Evolutionary conservation across 2,888 invertebrate species (phyloP), one percentile per base, ranked within the genome.

Genomic region (Choristoneura rosaceana): DNA sequence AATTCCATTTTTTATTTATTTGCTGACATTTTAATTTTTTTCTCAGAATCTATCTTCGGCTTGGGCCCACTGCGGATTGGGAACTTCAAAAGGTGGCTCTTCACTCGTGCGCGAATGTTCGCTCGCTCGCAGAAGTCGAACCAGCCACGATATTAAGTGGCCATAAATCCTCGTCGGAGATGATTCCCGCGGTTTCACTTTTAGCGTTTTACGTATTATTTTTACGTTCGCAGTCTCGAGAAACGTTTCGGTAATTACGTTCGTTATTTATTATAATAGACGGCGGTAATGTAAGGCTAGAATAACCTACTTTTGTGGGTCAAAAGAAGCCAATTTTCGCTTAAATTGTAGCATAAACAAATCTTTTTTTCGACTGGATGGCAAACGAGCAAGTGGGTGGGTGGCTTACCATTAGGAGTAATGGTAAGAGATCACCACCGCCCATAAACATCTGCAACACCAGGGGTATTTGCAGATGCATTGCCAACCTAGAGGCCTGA

Each of bases 181-280:
- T 84, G 85, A 88, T 82, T 84, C 81, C 78, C 76, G 75, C 79
- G 83, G 82, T 81, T 86, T 81, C 84, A 85, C 84, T 87, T 85
- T 80, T 79, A 81, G 80, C 83, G 80, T 82, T 81, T 80, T 79
- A 79, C 80, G 81, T 81, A 84, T 87, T 86, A 87, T 85, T 84
- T 83, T 81, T 81, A 80, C 82, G 81, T 83, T 84, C 79, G 73
- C 76, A 78, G 74, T 76, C 74, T 78, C 52, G 52, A 38, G 61
- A 52, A 67, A 62, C 55, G 70, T 52, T 69, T 47, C 52, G 68
- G 69, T 73, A 65, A 70, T 73, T 73, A 70, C 65, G 50, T 70
- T 61, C 33, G 70, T 70, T 70, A 65, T 73, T 65, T 73, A 73
- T 69, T 69, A 17, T 64, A 73, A 73, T 68, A 63, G 68, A 73